These are phyloP conservation scores for Megaceryle maxima DNA, from an alignment of 2,113 vertebrate species.

Conservation along the genomic window DNA sequence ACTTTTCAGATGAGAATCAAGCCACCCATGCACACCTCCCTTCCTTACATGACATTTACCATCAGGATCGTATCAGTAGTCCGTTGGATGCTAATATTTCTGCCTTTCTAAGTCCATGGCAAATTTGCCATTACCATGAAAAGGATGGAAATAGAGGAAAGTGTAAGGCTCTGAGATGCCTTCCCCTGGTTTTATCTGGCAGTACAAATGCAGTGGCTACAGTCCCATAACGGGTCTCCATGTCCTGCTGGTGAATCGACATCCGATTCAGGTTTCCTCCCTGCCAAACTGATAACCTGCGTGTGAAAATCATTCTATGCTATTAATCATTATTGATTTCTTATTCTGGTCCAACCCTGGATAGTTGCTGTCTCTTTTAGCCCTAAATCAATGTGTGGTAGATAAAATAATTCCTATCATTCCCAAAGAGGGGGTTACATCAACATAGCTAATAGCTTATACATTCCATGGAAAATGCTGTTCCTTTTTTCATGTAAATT, in stretches of 20 bases:
- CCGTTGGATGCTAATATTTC: background rate
- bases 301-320: background rate
- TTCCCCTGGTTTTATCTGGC: background rate
- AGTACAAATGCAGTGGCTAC: background rate
- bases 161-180: background rate
- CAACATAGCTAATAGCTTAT: background rate
- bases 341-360: background rate
- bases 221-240: background rate
- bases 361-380: background rate
- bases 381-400: background rate
- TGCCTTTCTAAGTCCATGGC: background rate
- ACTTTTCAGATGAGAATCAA: background rate
- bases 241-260: background rate
- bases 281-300: background rate
- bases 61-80: accelerated
- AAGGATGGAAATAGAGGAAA: background rate
- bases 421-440: background rate
- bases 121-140: background rate
- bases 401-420: background rate
- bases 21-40: background rate
- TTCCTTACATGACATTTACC: background rate
- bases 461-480: background rate
- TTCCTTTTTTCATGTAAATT: background rate
- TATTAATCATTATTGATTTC: background rate
- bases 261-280: background rate